These are phyloP conservation scores for Scomberomorus guttatus DNA, from an alignment of 2,797 vertebrate genomes.

Conservation along the genomic window DNA sequence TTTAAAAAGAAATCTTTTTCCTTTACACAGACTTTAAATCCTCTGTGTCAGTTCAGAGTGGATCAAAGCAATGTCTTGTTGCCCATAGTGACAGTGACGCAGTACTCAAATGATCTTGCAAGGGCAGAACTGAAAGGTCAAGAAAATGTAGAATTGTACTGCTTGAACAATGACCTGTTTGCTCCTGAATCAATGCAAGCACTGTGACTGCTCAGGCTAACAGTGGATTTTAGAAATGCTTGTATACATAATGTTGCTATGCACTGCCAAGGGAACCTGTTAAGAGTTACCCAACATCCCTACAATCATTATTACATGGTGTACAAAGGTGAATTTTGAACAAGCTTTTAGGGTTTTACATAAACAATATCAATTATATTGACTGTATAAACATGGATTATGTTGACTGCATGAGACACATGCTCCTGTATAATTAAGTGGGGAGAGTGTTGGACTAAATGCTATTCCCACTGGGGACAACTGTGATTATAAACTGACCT, in stretches of 20 bases:
- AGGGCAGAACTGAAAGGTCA: conserved; percentile 26
- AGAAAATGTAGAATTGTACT: background rate
- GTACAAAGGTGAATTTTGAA: conserved; percentile 36
- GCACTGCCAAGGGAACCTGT: background rate
- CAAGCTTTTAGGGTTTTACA: conserved; percentile 48
- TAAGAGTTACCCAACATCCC: background rate
- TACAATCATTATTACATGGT: conserved; percentile 6
- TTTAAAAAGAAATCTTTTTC: too few relatives aligned
- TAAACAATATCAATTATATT: conserved; percentile 45
- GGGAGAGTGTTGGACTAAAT: conserved; percentile 15
- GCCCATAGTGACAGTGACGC: conserved; percentile 11
- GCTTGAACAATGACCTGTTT: conserved; percentile 25
- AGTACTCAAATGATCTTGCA: conserved; percentile 4
- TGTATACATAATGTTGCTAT: conserved; percentile 22
- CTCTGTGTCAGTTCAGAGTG: background rate
- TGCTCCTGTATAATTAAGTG: background rate
- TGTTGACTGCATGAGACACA: conserved; percentile 12
- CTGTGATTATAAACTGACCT: conserved; percentile 17
- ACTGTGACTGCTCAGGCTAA: conserved; percentile 2
- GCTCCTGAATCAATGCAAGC: conserved; percentile 23
- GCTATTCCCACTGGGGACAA: conserved; percentile 16
- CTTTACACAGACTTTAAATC: too few relatives aligned
- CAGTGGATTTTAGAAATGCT: background rate
- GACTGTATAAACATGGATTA: conserved; percentile 41
- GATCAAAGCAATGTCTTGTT: conserved; percentile 20